Conservation (phyloP, 2,797 vertebrate genomes). For the Acanthurus leucopareius region DNA sequence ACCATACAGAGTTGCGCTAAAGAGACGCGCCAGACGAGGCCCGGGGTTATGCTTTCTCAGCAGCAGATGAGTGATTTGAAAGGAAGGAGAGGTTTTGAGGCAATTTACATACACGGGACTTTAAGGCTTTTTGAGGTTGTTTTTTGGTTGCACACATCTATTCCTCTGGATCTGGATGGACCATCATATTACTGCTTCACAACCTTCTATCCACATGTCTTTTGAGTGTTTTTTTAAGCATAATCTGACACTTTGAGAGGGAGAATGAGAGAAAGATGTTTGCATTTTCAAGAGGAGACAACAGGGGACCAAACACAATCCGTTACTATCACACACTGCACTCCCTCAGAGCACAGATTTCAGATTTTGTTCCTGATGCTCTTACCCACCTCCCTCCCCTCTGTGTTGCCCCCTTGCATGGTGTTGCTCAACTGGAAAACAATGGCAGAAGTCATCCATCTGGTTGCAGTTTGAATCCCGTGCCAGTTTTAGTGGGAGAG, state of each 20-base stretch:
- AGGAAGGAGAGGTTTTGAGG: conserved; percentile 76
- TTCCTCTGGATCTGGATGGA: conserved; percentile 31
- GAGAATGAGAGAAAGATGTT: conserved; percentile 24
- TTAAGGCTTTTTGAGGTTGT: conserved; percentile 68
- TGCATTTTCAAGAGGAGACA: conserved; percentile 28
- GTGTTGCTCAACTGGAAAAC: conserved; percentile 72
- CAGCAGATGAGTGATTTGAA: conserved; percentile 79
- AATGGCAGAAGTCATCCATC: conserved; percentile 73
- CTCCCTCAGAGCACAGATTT: conserved; percentile 35
- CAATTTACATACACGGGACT: conserved; percentile 72
- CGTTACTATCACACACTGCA: background rate
- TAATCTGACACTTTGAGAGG: background rate
- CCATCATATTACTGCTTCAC: conserved; percentile 58
- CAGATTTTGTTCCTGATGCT: conserved; percentile 38
- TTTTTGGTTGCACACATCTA: conserved; percentile 54
- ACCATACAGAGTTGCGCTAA: conserved; percentile 74
- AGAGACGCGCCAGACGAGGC: conserved; percentile 69
- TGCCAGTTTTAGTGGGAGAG: conserved; percentile 70
- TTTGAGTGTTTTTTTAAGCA: conserved; percentile 5
- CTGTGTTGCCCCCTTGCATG: conserved; percentile 48
- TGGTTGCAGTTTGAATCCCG: conserved; percentile 75
- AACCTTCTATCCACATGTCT: conserved; percentile 21
- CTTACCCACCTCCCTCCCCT: conserved; percentile 30
- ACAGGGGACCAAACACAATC: conserved; percentile 15
- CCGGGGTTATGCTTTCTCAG: conserved; percentile 79